Conservation (phyloP, 1,140 invertebrate species). For the Pentalonia nigronervosa region DNA sequence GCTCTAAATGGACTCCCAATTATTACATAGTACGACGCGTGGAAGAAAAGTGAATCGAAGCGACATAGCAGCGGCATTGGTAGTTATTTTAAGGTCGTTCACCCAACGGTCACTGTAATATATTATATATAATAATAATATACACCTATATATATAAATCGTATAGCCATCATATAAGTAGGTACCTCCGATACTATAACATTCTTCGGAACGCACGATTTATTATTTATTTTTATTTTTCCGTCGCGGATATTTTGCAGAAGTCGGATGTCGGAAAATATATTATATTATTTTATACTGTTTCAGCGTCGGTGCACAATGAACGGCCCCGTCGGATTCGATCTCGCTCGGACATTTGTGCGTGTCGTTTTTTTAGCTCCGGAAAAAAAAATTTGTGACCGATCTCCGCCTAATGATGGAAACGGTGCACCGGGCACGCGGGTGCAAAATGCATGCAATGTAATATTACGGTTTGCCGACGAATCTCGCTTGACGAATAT, state of each 20-base stretch:
- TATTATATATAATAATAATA: conserved; percentile 11
- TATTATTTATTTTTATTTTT: conserved; percentile 24
- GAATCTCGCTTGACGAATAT: not conserved
- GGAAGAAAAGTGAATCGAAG: conserved; percentile 42
- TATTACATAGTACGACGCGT: conserved; percentile 14
- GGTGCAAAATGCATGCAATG: not conserved
- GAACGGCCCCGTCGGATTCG: not conserved
- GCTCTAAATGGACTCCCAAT: conserved; percentile 45
- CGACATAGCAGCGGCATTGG: conserved; percentile 24
- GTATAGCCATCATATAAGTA: not conserved
- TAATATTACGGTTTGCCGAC: not conserved
- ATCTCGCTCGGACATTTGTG: not conserved
- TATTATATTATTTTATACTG: not conserved
- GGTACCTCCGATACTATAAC: not conserved
- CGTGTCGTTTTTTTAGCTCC: not conserved
- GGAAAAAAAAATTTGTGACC: not conserved
- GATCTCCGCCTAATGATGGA: not conserved
- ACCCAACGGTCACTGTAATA: conserved; percentile 26
- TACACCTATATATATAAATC: not conserved
- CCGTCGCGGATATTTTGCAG: not conserved
- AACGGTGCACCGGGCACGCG: not conserved
- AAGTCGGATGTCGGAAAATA: not conserved
- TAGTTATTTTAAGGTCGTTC: conserved; percentile 53
- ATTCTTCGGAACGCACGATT: conserved; percentile 45
- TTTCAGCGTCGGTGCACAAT: conserved; percentile 4